Base-by-base conservation (phyloP, 2,888 invertebrate species). In the Adelphocoris suturalis region DNA sequence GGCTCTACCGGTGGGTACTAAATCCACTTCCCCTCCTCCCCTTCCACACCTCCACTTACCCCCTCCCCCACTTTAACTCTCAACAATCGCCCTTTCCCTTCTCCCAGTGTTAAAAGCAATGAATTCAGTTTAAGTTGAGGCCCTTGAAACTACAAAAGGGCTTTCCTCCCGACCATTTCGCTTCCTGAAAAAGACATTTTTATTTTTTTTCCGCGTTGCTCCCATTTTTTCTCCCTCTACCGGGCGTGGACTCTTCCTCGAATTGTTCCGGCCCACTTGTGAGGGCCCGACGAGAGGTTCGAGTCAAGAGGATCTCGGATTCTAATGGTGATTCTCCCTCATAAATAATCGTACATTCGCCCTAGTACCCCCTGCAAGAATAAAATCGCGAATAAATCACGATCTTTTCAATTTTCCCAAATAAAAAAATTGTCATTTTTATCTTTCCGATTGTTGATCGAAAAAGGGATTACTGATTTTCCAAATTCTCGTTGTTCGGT, bases 101-200 rank as follows among this genome's bases (percentile, higher is more conserved):
- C 61, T 19, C 19, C n/a, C 61, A 0, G 68, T 13, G 68, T 68
- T 68, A 68, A 68, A 68, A 68, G 68, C 68, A 68, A 68, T 68
- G 68, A 68, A 68, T 68, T 68, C 68, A 68, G 68, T 68, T 68
- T 23, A 68, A 68, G 68, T 68, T 68, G 68, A 68, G 23, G 68
- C 68, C 23, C 68, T 68, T 68, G 68, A 68, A 68, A 68, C 68
- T 68, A 68, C 68, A 68, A 68, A 68, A 68, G 68, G 68, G 68
- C 68, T 68, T 68, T 68, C 68, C 68, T 68, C 68, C 68, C 68
- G 68, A 68, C 68, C 68, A 68, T 68, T 68, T 68, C 68, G 68
- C 68, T 68, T 68, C 68, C 68, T 68, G 68, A 68, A 68, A 68
- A 68, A 23, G 68, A 68, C 68, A 68, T 68, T 68, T 68, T 68